phyloP scores from a whole-genome alignment of 2,888 invertebrate genomes.

The Melieria picta region DNA sequence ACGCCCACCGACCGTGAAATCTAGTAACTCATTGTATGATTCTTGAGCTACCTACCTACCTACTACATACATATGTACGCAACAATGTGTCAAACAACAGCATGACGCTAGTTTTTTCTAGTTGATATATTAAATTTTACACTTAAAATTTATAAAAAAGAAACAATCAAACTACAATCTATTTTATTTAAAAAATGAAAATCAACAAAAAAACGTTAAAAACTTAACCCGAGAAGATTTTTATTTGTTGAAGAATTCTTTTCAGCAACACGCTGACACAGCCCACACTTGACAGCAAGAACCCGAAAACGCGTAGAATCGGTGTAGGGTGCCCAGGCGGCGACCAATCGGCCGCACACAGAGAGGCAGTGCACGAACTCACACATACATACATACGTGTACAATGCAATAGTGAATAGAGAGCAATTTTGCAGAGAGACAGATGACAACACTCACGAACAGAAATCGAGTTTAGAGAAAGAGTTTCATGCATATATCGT shows the following conservation, averaged over 20 bases:
- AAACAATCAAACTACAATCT: constrained; percentile 36
- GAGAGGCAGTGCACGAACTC: not conserved
- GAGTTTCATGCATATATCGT: constrained; percentile 20
- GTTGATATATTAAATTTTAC: constrained; percentile 57
- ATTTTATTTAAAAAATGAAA: constrained; percentile 26
- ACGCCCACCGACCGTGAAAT: no score
- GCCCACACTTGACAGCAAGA: no score
- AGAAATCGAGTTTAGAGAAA: not conserved
- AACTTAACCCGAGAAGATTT: constrained; percentile 25
- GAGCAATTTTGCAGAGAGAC: constrained; percentile 4
- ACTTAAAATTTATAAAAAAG: constrained; percentile 54
- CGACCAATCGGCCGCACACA: no score
- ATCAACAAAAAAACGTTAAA: constrained; percentile 32
- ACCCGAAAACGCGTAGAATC: no score
- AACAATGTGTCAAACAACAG: constrained; percentile 27
- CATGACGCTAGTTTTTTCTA: constrained; percentile 55
- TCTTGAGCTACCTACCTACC: no score
- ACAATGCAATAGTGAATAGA: no score
- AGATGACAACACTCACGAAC: not conserved
- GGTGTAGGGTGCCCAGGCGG: no score
- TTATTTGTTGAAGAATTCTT: constrained; percentile 26
- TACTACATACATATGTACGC: no score
- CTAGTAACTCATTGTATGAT: no score
- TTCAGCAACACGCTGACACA: no score
- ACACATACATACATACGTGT: not conserved